Conservation (phyloP, 2,797 vertebrate species). For the Trachurus trachurus region DNA sequence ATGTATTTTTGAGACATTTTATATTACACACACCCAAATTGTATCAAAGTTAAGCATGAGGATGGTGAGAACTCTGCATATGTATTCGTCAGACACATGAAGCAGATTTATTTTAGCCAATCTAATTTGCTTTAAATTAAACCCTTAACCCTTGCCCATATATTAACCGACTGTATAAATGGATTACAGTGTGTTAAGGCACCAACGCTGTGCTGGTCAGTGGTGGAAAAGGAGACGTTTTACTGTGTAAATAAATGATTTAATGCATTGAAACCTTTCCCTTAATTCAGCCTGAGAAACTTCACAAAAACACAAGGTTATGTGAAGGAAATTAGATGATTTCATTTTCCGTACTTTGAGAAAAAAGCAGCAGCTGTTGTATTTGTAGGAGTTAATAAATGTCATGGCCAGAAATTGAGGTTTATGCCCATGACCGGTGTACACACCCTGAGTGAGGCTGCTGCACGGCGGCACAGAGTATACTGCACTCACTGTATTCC, state of each 20-base stretch:
- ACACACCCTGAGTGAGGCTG: constrained; percentile 74
- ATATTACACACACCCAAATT: constrained; percentile 23
- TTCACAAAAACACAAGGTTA: constrained; percentile 60
- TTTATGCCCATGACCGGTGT: constrained; percentile 77
- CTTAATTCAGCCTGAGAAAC: constrained; percentile 77
- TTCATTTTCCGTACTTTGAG: constrained; percentile 80
- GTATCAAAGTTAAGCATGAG: constrained; percentile 23
- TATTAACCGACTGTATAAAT: constrained; percentile 78
- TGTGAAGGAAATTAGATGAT: constrained; percentile 82
- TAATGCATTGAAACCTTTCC: constrained; percentile 80
- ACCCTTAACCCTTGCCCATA: constrained; percentile 70
- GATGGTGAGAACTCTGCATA: constrained; percentile 31
- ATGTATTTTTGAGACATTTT: constrained; percentile 39
- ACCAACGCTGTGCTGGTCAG: constrained; percentile 64
- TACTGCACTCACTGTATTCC: constrained; percentile 71
- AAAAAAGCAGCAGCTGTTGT: constrained; percentile 70
- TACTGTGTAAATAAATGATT: constrained; percentile 85
- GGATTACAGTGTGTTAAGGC: constrained; percentile 77
- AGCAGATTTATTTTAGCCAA: constrained; percentile 67
- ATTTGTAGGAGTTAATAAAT: constrained; percentile 83
- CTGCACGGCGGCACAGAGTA: constrained; percentile 37
- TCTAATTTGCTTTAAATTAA: constrained; percentile 78
- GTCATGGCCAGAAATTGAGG: constrained; percentile 78
- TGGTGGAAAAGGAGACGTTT: constrained; percentile 75
- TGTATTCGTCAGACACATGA: constrained; percentile 49